Conservation (phyloP, 2,888 invertebrate genomes). For the Desoria tigrina region DNA sequence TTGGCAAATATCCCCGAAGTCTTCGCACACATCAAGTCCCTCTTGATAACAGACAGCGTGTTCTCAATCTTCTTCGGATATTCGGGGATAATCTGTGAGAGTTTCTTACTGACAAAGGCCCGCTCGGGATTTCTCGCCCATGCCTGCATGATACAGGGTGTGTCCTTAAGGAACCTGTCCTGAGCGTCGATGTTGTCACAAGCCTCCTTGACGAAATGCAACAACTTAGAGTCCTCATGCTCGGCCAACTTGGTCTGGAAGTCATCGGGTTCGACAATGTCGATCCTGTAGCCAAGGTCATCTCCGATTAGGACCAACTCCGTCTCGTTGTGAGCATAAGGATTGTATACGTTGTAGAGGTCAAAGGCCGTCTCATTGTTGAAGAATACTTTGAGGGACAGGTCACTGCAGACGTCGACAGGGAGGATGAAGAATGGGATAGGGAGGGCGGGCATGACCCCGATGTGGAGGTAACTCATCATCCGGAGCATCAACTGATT, state of each 20-base stretch:
- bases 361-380: slow-evolving; percentile 19
- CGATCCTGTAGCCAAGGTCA: slow-evolving; percentile 30
- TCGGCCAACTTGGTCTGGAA: slow-evolving; percentile 16
- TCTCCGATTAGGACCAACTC: slow-evolving; percentile 28
- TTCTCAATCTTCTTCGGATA: slow-evolving; percentile 16
- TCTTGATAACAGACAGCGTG: slow-evolving; percentile 24
- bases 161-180: slow-evolving; percentile 14
- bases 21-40: slow-evolving; percentile 27
- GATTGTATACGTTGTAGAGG: slow-evolving; percentile 32
- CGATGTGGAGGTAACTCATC: slow-evolving; percentile 31
- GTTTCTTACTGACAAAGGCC: slow-evolving; percentile 26
- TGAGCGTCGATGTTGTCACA: slow-evolving; percentile 28
- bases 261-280: slow-evolving; percentile 29
- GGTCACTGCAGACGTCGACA: slow-evolving; percentile 26
- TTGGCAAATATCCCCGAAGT: slow-evolving; percentile 30
- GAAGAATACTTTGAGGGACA: slow-evolving; percentile 29
- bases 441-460: slow-evolving; percentile 29
- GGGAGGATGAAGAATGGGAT: slow-evolving; percentile 28
- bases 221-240: slow-evolving; percentile 8
- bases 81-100: slow-evolving; percentile 27
- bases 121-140: slow-evolving; percentile 29
- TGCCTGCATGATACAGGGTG: slow-evolving; percentile 25
- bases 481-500: slow-evolving; percentile 37
- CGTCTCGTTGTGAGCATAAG: slow-evolving; percentile 27
- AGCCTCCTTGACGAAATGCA: slow-evolving; percentile 18